These are phyloP conservation scores for Musca domestica DNA, from an alignment of 1,140 invertebrate genomes.

Conservation along the genomic window DNA sequence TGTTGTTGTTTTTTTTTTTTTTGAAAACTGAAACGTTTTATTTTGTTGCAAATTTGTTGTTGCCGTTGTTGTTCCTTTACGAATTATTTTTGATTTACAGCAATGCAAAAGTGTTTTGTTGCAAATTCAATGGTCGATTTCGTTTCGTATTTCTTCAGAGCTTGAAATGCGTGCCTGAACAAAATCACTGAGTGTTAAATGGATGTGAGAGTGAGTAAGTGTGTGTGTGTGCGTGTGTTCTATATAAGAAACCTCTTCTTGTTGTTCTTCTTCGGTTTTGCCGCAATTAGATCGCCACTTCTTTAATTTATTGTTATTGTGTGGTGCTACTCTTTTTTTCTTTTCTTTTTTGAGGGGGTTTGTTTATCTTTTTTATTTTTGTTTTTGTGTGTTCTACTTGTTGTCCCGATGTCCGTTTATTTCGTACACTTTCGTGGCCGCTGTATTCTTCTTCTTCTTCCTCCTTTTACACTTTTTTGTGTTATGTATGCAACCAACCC, in stretches of 20 bases:
- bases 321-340: not conserved
- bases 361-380: not conserved
- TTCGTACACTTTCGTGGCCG: no score
- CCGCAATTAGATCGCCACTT: conserved; percentile 1
- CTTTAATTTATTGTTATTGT: not conserved
- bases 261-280: not conserved
- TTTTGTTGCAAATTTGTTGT: not conserved
- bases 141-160: no score
- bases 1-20: no score
- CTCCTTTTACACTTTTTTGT: no score
- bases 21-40: not conserved
- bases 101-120: no score
- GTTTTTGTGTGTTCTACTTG: not conserved
- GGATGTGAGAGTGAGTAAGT: no score
- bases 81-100: conserved; percentile 9
- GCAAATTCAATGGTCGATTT: no score
- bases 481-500: no score
- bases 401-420: no score
- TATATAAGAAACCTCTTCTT: not conserved
- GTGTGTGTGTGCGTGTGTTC: not conserved
- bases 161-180: no score
- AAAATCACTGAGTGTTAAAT: no score
- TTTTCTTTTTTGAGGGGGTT: not conserved
- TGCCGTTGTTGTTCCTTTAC: not conserved
- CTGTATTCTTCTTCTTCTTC: no score